Evolutionary conservation across 2,797 vertebrate species (phyloP).

Genomic region (Limnodromus scolopaceus): DNA sequence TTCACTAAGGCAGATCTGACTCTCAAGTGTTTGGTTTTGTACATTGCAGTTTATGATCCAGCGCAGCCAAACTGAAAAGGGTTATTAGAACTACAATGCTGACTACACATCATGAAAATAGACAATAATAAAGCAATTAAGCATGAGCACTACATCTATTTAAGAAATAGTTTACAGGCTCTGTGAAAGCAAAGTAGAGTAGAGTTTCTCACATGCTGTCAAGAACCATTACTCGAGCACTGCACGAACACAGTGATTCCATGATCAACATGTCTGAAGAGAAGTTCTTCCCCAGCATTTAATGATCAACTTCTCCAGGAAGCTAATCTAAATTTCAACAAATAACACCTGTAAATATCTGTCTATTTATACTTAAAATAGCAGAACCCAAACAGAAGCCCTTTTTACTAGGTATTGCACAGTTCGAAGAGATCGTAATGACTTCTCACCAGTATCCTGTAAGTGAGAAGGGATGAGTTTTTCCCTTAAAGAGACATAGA

Average conservation of each 20-base stretch:
- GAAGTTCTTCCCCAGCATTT: neutral
- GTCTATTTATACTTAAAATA: neutral
- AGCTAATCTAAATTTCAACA: neutral
- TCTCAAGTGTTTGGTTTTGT: neutral
- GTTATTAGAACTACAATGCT: neutral
- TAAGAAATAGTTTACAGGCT: neutral
- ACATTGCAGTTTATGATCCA: neutral
- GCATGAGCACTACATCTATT: neutral
- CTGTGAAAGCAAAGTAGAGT: neutral
- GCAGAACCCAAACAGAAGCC: neutral
- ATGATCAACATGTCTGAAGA: rapidly evolving
- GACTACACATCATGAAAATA: neutral
- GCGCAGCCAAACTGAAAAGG: neutral
- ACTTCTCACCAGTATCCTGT: neutral
- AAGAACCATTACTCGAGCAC: neutral
- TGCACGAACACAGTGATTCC: neutral
- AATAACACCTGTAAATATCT: neutral
- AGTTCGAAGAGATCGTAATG: neutral
- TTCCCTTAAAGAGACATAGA: neutral
- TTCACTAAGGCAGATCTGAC: neutral
- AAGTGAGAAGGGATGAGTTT: neutral
- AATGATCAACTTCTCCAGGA: neutral
- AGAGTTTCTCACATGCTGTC: neutral
- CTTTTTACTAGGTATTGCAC: neutral
- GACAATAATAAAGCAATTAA: neutral